Evolutionary conservation across 1,140 invertebrate genomes (phyloP).

Genomic region (Drosophila mauritiana): DNA sequence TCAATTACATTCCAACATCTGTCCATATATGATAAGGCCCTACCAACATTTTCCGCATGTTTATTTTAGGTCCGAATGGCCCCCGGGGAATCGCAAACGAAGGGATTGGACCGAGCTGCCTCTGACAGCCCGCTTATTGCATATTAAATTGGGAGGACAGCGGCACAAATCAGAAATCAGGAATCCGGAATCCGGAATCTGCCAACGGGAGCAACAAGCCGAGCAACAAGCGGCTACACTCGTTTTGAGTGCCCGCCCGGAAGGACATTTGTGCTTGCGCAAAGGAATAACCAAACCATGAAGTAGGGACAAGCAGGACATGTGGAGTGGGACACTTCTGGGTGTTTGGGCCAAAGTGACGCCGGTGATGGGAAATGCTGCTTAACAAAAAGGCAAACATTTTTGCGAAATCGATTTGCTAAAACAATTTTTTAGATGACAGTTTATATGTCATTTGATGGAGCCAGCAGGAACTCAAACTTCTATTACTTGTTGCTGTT

Average conservation of each 20-base stretch:
- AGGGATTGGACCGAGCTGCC: slow-evolving; percentile 27
- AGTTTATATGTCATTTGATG: neutral
- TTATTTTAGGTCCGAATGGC: slow-evolving; percentile 30
- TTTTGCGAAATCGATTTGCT: neutral
- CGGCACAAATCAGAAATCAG: slow-evolving; percentile 40
- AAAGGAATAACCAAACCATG: slow-evolving; percentile 41
- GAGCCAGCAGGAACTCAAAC: no score
- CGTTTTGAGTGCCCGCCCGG: slow-evolving; percentile 49
- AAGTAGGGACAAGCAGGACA: slow-evolving; percentile 17
- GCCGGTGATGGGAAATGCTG: slow-evolving; percentile 23
- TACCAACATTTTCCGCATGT: slow-evolving; percentile 26
- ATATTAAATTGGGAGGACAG: slow-evolving; percentile 59
- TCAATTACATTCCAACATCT: slow-evolving; percentile 54
- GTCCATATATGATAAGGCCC: slow-evolving; percentile 30
- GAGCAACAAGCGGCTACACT: slow-evolving; percentile 48
- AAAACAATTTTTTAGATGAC: neutral
- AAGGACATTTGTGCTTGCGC: slow-evolving; percentile 57
- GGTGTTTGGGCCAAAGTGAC: slow-evolving; percentile 14
- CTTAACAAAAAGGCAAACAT: slow-evolving; percentile 12
- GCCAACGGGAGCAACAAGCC: slow-evolving; percentile 15
- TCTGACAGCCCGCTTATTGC: slow-evolving; percentile 77
- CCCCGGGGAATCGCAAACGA: neutral
- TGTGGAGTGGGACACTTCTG: neutral
- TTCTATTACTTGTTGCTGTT: no score
- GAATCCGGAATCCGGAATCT: slow-evolving; percentile 25